A percentile compares a stretch with the other conserved stretches of the same genome.
Conservation (phyloP, 1,140 invertebrate species). For the Drosophila trapezifrons region DNA sequence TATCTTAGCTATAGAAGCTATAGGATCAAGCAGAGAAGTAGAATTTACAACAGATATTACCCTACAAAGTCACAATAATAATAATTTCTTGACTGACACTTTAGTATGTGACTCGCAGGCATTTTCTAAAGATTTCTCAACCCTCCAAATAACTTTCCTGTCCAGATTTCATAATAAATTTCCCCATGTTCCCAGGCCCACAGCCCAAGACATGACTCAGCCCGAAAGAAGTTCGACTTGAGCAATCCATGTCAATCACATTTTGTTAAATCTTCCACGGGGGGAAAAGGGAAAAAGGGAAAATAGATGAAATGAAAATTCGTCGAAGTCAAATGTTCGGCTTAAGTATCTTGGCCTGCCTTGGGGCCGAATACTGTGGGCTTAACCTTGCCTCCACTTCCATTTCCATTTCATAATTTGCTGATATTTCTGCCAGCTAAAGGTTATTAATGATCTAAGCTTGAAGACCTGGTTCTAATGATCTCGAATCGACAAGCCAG, state of each 20-base stretch:
- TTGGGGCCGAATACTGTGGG: slow-evolving; percentile 4
- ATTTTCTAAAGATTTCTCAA: not conserved
- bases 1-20: not conserved
- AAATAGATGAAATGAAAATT: slow-evolving; percentile 41
- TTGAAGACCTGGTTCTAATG: slow-evolving; percentile 63
- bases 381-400: slow-evolving; percentile 57
- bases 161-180: slow-evolving; percentile 29
- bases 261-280: slow-evolving; percentile 30
- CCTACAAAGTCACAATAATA: not conserved
- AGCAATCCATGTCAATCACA: slow-evolving; percentile 55
- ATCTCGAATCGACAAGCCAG: slow-evolving; percentile 41
- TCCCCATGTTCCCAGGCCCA: slow-evolving; percentile 49
- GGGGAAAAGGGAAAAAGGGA: slow-evolving; percentile 3
- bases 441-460: slow-evolving; percentile 62
- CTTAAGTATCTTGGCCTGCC: slow-evolving; percentile 8
- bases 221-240: slow-evolving; percentile 29
- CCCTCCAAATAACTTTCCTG: slow-evolving; percentile 6
- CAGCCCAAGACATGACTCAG: slow-evolving; percentile 45
- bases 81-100: too few relatives aligned
- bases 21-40: too few relatives aligned
- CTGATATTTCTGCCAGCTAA: slow-evolving; percentile 47
- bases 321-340: slow-evolving; percentile 5
- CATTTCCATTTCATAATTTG: slow-evolving; percentile 31
- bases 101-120: not conserved
- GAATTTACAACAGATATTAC: not conserved